Evolutionary conservation across 2,888 invertebrate genomes (phyloP), one percentile per base, ranked within the genome.

Genomic region (Ceramica pisi): DNA sequence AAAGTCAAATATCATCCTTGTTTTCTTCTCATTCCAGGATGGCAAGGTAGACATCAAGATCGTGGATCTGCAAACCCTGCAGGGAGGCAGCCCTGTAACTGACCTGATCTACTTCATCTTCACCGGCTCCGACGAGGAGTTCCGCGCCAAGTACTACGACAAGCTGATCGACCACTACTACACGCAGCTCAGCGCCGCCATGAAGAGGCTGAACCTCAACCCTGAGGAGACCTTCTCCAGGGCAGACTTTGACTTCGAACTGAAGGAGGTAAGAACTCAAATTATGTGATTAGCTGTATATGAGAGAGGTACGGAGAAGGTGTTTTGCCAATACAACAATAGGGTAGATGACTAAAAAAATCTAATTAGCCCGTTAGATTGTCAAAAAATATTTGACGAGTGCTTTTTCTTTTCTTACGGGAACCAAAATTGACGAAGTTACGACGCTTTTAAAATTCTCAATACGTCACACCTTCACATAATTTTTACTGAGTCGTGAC

Each of bases 31-130:
- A 35, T 70, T 80, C n/a, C 48, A 76, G 70, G 64, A 78, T 7
- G 90, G 89, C 6, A 75, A 68, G 1, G 48, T 91, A 0, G 78
- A 90, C 7, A 78, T 90, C n/a, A 86, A 90, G 16, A 80, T 90
- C 0, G 87, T 94, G 23, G 94, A 94, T 78, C 92, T 91, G 57
- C 94, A 94, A 80, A 92, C 92, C 0, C 68, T 94, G 10, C 90
- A 90, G 67, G 86, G 87, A 0, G 91, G 91, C 9, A 87, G 90
- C 53, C 90, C 90, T 0, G 81, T 90, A n/a, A 74, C 85, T 0
- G 94, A 94, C 80, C 88, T 94, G 12, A 67, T 94, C 19, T 93
- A 93, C 86, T 91, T 94, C 78, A 89, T 94, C 65, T 90, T 92
- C 83, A 81, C 90, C 3, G 91, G 93, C 38, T 88, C 94, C 0